phyloP scores from a whole-genome alignment of 30 jellyfish, hydroid and myxozoan genomes.

The Pelagia noctiluca region DNA sequence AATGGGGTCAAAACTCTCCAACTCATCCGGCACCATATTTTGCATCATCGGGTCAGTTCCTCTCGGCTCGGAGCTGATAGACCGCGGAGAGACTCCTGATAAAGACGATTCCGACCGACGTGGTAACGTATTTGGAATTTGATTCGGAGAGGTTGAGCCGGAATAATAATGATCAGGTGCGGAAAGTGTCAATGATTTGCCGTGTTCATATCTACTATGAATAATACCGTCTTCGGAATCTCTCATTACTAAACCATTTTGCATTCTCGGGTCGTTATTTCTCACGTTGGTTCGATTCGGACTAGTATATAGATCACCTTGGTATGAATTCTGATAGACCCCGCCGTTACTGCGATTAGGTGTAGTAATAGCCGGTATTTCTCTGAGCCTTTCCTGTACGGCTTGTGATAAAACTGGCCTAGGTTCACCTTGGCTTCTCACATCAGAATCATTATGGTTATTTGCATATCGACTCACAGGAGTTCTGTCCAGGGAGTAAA shows the following conservation, averaged over 20 bases:
- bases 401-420: conserved; percentile 61
- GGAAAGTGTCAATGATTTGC: conserved; percentile 59
- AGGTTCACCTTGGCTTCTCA: conserved; percentile 4
- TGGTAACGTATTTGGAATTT: not conserved
- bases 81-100: conserved; percentile 34
- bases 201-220: conserved; percentile 69
- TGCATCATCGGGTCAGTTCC: conserved; percentile 7
- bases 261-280: not conserved
- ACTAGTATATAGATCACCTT: not conserved
- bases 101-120: conserved; percentile 42
- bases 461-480: conserved; percentile 42
- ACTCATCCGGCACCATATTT: conserved; percentile 43
- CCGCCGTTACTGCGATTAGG: not conserved
- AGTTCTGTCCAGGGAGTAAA: conserved; percentile 21
- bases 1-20: conserved; percentile 73
- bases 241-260: conserved; percentile 47
- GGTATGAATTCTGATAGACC: not conserved
- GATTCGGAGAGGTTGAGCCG: not conserved
- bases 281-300: too few relatives aligned
- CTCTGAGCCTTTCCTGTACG: conserved; percentile 8
- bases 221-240: conserved; percentile 62
- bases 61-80: conserved; percentile 38
- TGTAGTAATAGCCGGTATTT: not conserved
- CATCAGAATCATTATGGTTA: not conserved
- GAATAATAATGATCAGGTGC: conserved; percentile 49